Evolutionary conservation across 2,888 invertebrate genomes (phyloP).

Genomic region (Eudasyphora cyanicolor): DNA sequence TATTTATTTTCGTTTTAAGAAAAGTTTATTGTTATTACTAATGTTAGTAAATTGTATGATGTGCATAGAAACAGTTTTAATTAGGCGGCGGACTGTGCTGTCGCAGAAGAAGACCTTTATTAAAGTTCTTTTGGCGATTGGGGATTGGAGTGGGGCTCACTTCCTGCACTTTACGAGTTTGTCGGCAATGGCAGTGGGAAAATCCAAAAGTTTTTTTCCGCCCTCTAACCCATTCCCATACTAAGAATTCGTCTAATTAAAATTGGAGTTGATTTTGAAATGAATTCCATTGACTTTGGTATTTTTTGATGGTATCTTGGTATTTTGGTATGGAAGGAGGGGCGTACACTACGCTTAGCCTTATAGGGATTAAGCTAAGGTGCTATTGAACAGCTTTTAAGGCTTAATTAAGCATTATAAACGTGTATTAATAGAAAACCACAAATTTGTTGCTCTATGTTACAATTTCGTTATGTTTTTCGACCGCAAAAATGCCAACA

Average conservation of each 20-base stretch:
- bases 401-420: constrained; percentile 1
- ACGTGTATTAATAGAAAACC: neutral
- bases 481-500: constrained; percentile 6
- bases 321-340: neutral
- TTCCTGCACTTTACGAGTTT: constrained; percentile 54
- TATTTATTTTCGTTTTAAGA: constrained; percentile 47
- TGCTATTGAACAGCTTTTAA: neutral
- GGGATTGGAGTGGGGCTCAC: too few species aligned
- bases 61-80: constrained; percentile 62
- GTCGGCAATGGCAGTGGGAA: constrained; percentile 48
- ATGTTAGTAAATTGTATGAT: constrained; percentile 25
- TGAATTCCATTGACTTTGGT: neutral
- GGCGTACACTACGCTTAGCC: too few species aligned
- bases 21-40: constrained; percentile 11
- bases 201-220: constrained; percentile 36
- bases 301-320: too few species aligned
- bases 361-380: neutral
- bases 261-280: constrained; percentile 5
- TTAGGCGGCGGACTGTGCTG: constrained; percentile 24
- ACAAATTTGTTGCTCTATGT: constrained; percentile 14
- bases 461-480: neutral
- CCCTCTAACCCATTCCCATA: neutral
- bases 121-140: too few species aligned
- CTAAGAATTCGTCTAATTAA: neutral
- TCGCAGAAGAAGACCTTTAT: constrained; percentile 35